Conservation (phyloP, 2,888 invertebrate genomes). For the Phorcus lineatus region DNA sequence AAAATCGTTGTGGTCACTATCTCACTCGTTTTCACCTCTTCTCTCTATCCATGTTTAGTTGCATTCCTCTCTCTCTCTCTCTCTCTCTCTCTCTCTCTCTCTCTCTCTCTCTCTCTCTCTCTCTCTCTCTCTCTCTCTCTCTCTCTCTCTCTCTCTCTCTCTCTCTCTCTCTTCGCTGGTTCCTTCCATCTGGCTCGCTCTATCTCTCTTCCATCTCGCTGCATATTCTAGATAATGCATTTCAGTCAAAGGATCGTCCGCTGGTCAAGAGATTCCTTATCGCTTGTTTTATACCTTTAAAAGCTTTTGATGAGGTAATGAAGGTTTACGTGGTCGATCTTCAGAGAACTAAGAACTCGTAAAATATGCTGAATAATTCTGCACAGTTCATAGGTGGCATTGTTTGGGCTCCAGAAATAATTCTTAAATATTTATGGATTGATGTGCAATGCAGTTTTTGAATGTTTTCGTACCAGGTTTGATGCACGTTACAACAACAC, state of each 20-base stretch:
- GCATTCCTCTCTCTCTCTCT: background rate
- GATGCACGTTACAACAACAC: no score
- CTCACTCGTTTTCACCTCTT: background rate
- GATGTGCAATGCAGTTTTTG: no score
- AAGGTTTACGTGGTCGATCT: background rate
- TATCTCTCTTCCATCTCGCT: background rate
- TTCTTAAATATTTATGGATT: no score
- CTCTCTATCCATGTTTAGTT: background rate
- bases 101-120: background rate
- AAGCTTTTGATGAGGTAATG: conserved; percentile 20
- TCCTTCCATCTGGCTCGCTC: background rate
- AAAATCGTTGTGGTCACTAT: no score
- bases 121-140: conserved; percentile 1
- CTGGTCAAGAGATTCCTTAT: background rate
- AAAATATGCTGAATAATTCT: no score
- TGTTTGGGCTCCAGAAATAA: no score
- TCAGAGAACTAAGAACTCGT: no score
- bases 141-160: background rate
- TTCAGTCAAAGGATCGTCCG: background rate
- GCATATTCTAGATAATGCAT: background rate
- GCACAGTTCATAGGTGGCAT: no score
- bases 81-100: no score
- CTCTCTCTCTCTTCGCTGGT: background rate
- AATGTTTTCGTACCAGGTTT: no score
- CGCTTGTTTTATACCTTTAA: background rate